Evolutionary conservation across 23 tunicate species (phyloP).

Genomic region (Halocynthia aurantium): DNA sequence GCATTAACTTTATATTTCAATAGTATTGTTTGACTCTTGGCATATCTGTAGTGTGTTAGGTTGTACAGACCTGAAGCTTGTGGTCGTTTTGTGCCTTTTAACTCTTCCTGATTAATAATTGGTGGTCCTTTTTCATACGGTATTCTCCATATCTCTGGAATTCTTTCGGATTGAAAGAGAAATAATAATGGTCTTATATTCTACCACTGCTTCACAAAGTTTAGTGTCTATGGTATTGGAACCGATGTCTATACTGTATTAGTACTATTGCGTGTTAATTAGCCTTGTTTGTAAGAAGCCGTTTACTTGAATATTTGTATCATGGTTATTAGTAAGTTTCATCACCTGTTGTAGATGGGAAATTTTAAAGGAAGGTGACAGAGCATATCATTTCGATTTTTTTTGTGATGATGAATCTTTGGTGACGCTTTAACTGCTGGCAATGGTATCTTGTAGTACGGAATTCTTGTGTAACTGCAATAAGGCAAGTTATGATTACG

Average conservation of each 20-base stretch:
- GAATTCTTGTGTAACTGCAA: too few species aligned
- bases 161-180: too few species aligned
- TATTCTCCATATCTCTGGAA: constrained; percentile 64
- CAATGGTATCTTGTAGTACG: too few species aligned
- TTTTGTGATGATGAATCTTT: constrained; percentile 18
- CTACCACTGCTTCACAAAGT: neutral
- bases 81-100: constrained; percentile 58
- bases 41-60: neutral
- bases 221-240: neutral
- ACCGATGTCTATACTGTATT: neutral
- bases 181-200: too few species aligned
- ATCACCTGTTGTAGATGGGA: constrained; percentile 64
- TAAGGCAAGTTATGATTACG: too few species aligned
- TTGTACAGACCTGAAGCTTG: constrained; percentile 60
- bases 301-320: too few species aligned
- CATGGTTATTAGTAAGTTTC: too few species aligned
- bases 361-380: constrained; percentile 42
- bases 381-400: constrained; percentile 40
- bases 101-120: constrained; percentile 27
- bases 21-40: neutral
- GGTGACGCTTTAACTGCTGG: too few species aligned
- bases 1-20: neutral
- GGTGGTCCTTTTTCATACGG: constrained; percentile 46
- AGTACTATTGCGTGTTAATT: neutral
- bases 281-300: too few species aligned